phyloP scores from a whole-genome alignment of 2,113 vertebrate species.

The Corythornis madagascariensis region DNA sequence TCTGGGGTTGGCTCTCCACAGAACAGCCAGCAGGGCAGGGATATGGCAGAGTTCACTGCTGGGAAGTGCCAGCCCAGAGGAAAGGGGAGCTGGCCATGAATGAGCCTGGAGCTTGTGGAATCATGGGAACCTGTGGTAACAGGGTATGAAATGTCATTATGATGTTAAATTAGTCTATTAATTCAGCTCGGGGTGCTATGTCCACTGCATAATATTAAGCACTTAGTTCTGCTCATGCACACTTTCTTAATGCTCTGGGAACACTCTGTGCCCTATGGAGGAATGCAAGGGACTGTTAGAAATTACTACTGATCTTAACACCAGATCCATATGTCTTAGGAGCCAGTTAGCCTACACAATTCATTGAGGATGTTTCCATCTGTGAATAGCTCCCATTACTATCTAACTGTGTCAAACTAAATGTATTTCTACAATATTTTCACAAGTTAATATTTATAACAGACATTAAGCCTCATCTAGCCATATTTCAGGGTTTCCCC shows the following conservation, averaged over 20 bases:
- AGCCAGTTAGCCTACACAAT: constrained; percentile 53
- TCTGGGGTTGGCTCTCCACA: accelerated
- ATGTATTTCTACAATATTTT: constrained; percentile 65
- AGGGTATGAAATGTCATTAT: constrained; percentile 34
- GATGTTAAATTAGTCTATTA: constrained; percentile 59
- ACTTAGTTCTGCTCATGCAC: constrained; percentile 65
- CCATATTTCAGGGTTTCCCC: not conserved
- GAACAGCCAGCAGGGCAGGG: not conserved
- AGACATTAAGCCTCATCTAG: not conserved
- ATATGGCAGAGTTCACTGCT: not conserved
- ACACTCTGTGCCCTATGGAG: constrained; percentile 36
- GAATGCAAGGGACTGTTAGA: constrained; percentile 48
- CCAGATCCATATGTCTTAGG: constrained; percentile 49
- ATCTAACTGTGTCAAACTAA: constrained; percentile 58
- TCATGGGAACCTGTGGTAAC: constrained; percentile 3
- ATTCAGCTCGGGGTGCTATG: constrained; percentile 40
- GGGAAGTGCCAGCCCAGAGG: not conserved
- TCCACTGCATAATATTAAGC: constrained; percentile 48
- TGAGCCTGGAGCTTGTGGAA: not conserved
- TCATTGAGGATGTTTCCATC: constrained; percentile 62
- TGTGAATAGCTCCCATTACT: constrained; percentile 67
- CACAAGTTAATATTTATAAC: constrained; percentile 41
- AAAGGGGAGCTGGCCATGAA: not conserved
- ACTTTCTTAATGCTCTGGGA: constrained; percentile 45
- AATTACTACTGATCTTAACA: constrained; percentile 63